Base-by-base conservation (phyloP, 2,113 vertebrate species). In the Hirundichthys speculiger region DNA sequence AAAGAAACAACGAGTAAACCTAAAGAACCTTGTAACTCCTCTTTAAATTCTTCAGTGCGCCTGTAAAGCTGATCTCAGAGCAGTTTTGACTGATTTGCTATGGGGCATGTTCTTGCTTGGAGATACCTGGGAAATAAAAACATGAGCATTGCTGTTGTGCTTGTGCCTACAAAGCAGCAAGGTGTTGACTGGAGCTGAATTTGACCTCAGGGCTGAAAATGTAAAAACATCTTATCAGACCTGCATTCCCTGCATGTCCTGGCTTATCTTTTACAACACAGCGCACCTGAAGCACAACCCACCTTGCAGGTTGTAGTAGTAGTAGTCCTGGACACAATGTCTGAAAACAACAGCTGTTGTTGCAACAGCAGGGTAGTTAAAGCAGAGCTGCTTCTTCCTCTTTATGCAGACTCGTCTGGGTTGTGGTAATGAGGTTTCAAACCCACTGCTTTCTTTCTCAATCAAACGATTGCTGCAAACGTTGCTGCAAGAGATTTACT, bases 181-280 rank as follows among this genome's bases (percentile, higher is more conserved):
- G n/a, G n/a, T n/a, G n/a, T 20, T 51, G 55, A 25, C 41, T 54
- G 39, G 51, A 46, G 18, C 40, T 49, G 5, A 9, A 3, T 69
- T 24, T 46, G 39, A 67, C 70, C 53, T 14, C 15, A 21, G 42
- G 64, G 59, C 6, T 3, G 64, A 73, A 58, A 68, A 75, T 80
- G 66, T 75, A 60, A 70, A n/a, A 70, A 53, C 59, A 42, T 63
- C 3, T 72, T 63, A 45, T 64, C 69, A 21, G 15, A 16, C 9
- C 57, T 55, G 46, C 84, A 86, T 90, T 87, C 86, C 85, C 76
- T 73, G 85, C 88, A 82, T 77, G 88, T 69, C 2, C 38, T 59
- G 65, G 82, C 86, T 52, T 65, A 84, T 86, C 88, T 13, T 39
- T 13, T 9, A n/a, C 2, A 38, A 14, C 21, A 11, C 45, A 6